These are phyloP conservation scores for Drosophila lacertosa DNA, from an alignment of 1,140 invertebrate species.

Conservation along the genomic window DNA sequence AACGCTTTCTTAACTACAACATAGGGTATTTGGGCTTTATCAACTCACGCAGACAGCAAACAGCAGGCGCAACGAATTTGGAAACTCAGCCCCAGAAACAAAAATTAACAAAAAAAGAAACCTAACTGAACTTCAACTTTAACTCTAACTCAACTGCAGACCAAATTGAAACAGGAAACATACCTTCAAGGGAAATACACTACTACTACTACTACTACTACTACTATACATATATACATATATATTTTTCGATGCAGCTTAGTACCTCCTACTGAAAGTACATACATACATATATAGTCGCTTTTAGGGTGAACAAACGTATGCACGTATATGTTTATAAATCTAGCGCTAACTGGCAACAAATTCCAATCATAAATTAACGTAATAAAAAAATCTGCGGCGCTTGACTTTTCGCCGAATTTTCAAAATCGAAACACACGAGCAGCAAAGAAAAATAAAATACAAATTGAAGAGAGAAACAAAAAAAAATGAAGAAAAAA, in stretches of 20 bases:
- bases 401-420: constrained; percentile 53
- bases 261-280: constrained; percentile 16
- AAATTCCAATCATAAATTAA: constrained; percentile 77
- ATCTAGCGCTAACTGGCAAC: constrained; percentile 63
- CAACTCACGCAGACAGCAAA: too few relatives aligned
- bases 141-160: constrained; percentile 36
- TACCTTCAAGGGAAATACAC: background rate
- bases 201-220: background rate
- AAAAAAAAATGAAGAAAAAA: constrained; percentile 12
- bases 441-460: constrained; percentile 1
- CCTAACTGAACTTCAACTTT: constrained; percentile 22
- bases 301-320: constrained; percentile 9
- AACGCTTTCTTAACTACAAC: constrained; percentile 13
- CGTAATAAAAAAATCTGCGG: constrained; percentile 65
- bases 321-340: constrained; percentile 43
- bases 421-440: constrained; percentile 37
- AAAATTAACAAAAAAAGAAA: too few relatives aligned
- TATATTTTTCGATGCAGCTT: constrained; percentile 45
- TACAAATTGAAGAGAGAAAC: constrained; percentile 1
- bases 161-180: constrained; percentile 41
- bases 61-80: constrained; percentile 26
- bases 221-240: constrained; percentile 5
- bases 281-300: constrained; percentile 5
- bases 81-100: constrained; percentile 11
- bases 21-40: constrained; percentile 4